phyloP scores from a whole-genome alignment of 2,888 invertebrate species.

The Clostera curtula region DNA sequence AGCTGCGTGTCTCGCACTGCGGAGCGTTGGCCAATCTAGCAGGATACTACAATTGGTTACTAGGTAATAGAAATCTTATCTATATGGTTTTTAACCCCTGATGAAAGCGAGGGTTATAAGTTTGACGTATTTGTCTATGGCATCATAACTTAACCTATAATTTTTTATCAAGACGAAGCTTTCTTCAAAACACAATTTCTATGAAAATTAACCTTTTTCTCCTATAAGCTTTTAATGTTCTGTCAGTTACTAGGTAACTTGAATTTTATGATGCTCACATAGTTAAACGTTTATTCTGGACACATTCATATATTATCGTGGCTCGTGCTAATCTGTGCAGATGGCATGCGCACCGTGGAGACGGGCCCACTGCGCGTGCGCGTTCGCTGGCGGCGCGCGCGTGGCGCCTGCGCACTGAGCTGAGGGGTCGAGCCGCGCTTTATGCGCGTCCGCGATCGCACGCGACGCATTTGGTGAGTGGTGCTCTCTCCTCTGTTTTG shows the following conservation, averaged over 20 bases:
- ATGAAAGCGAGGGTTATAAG: not conserved
- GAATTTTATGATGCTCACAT: too few relatives aligned
- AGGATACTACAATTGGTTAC: constrained; percentile 79
- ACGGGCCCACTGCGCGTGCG: constrained; percentile 29
- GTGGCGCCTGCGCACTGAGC: constrained; percentile 57
- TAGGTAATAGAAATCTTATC: constrained; percentile 74
- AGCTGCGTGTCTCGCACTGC: constrained; percentile 76
- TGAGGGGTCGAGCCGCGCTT: constrained; percentile 53
- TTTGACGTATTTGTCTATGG: too few relatives aligned
- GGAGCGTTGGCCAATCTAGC: constrained; percentile 78
- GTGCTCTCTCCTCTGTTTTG: not conserved
- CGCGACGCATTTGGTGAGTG: constrained; percentile 23
- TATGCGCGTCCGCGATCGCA: constrained; percentile 43
- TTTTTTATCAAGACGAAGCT: too few relatives aligned
- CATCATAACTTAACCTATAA: too few relatives aligned
- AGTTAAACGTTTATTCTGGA: too few relatives aligned
- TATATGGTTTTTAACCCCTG: too few relatives aligned
- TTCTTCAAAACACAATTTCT: too few relatives aligned
- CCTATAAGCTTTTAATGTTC: too few relatives aligned
- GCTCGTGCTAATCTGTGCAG: too few relatives aligned
- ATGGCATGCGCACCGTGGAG: constrained; percentile 49
- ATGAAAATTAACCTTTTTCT: too few relatives aligned
- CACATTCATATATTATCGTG: too few relatives aligned
- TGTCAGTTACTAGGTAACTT: too few relatives aligned
- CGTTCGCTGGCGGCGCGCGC: constrained; percentile 49